phyloP scores from a whole-genome alignment of 1,140 invertebrate genomes.

The Heliconius himera region DNA sequence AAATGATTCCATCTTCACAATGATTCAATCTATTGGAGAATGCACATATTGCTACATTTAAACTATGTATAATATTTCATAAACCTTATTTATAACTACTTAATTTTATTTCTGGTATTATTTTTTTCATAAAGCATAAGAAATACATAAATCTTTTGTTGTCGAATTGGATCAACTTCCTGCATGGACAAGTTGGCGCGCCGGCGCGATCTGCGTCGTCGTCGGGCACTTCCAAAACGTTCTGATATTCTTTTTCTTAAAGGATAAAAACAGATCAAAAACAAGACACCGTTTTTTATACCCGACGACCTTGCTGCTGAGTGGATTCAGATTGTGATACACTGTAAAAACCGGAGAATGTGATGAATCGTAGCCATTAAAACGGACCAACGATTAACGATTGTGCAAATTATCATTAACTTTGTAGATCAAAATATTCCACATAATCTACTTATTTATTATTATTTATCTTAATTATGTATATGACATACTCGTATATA shows the following conservation, averaged over 20 bases:
- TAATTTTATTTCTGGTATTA: constrained; percentile 25
- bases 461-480: not conserved
- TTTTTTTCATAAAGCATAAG: constrained; percentile 44
- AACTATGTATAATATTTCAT: not conserved
- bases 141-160: constrained; percentile 77
- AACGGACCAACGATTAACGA: constrained; percentile 54
- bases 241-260: constrained; percentile 75
- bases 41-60: not conserved
- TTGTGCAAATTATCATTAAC: constrained; percentile 61
- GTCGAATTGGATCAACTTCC: constrained; percentile 74
- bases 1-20: constrained; percentile 3
- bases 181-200: constrained; percentile 69
- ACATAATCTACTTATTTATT: constrained; percentile 39
- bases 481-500: not conserved
- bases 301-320: constrained; percentile 73
- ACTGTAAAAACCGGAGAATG: constrained; percentile 71
- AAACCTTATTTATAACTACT: not conserved
- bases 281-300: constrained; percentile 70
- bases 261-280: constrained; percentile 77
- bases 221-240: constrained; percentile 72
- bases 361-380: constrained; percentile 70
- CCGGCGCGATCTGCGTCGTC: constrained; percentile 48
- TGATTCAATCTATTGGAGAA: not conserved
- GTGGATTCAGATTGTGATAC: constrained; percentile 74
- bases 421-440: constrained; percentile 61